phyloP scores from a whole-genome alignment of 1,140 invertebrate genomes.

The Proales similis region DNA sequence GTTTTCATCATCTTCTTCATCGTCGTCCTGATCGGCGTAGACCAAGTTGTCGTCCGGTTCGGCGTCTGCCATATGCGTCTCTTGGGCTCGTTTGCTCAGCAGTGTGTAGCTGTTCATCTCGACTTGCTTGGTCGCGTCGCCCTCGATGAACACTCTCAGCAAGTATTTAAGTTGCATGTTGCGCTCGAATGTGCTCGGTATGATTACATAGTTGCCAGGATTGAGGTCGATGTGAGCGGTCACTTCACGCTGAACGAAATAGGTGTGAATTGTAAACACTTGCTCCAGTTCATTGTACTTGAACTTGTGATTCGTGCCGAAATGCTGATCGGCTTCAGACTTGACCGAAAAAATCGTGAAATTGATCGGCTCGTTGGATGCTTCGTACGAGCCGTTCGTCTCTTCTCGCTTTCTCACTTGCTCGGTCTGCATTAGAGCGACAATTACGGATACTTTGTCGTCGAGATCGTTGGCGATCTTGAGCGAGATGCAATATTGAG shows the following conservation, averaged over 20 bases:
- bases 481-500: slow-evolving; percentile 14
- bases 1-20: slow-evolving; percentile 24
- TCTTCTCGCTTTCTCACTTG: neutral
- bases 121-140: neutral
- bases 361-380: slow-evolving; percentile 35
- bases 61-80: neutral
- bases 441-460: neutral
- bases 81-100: neutral
- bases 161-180: slow-evolving; percentile 58
- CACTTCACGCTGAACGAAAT: slow-evolving; percentile 49
- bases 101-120: neutral
- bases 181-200: slow-evolving; percentile 61
- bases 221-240: slow-evolving; percentile 47
- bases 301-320: slow-evolving; percentile 17
- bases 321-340: neutral
- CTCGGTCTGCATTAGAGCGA: slow-evolving; percentile 30
- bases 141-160: slow-evolving; percentile 55
- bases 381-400: slow-evolving; percentile 35
- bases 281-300: slow-evolving; percentile 4
- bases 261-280: slow-evolving; percentile 44
- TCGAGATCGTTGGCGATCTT: slow-evolving; percentile 15
- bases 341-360: slow-evolving; percentile 7
- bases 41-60: slow-evolving; percentile 11
- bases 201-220: slow-evolving; percentile 60
- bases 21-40: neutral